phyloP scores from a whole-genome alignment of 2,113 vertebrate genomes.

The Pedionomus torquatus region DNA sequence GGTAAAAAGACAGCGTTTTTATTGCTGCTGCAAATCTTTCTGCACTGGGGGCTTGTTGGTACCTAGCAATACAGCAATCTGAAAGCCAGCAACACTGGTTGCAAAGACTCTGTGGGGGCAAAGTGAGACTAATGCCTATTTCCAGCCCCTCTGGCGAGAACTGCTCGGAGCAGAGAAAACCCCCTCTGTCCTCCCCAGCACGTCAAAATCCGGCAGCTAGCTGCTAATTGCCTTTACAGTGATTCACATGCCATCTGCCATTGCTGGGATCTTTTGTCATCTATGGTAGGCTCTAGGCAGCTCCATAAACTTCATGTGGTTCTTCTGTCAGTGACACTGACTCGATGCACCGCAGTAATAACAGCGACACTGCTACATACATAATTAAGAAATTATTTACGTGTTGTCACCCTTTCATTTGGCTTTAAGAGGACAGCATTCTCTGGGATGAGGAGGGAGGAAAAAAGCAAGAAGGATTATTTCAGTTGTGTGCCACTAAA shows the following conservation, averaged over 20 bases:
- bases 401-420: background rate
- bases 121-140: constrained; percentile 46
- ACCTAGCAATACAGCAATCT: background rate
- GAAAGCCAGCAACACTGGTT: background rate
- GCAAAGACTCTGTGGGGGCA: constrained; percentile 13
- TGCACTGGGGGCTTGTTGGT: background rate
- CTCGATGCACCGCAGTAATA: background rate
- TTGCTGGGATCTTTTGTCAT: constrained; percentile 47
- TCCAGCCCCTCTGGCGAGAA: constrained; percentile 43
- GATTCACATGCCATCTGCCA: constrained; percentile 68
- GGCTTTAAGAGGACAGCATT: background rate
- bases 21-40: constrained; percentile 47
- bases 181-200: constrained; percentile 35
- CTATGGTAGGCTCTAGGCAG: background rate
- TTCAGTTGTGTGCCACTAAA: background rate
- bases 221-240: constrained; percentile 66
- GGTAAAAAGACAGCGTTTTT: constrained; percentile 7
- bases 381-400: background rate
- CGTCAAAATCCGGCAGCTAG: constrained; percentile 58
- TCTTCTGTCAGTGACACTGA: constrained; percentile 18
- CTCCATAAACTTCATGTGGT: constrained; percentile 19
- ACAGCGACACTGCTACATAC: background rate
- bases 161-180: constrained; percentile 45
- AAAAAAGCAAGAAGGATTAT: background rate
- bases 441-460: background rate